These are phyloP conservation scores for Loriculus beryllinus DNA, from an alignment of 2,797 vertebrate genomes.

Conservation along the genomic window DNA sequence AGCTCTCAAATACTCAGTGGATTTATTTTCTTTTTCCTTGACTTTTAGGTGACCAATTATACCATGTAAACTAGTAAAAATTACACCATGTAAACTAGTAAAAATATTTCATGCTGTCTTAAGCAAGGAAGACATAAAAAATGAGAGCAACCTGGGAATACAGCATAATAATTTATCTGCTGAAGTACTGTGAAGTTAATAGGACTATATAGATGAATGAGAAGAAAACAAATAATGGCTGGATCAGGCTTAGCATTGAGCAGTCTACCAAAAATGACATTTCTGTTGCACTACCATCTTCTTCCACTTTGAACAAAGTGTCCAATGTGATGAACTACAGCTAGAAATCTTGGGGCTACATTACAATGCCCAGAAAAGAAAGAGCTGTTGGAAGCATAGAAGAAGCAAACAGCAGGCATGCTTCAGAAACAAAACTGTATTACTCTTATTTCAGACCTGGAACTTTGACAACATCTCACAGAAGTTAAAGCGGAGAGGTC, in stretches of 20 bases:
- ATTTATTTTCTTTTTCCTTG: neutral
- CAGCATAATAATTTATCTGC: neutral
- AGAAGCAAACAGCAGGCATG: neutral
- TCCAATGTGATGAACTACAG: neutral
- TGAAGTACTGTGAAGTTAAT: neutral
- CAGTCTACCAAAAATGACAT: neutral
- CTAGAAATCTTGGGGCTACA: neutral
- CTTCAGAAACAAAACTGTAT: neutral
- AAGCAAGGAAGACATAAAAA: neutral
- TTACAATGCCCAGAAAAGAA: neutral
- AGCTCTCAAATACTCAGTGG: neutral
- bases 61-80: neutral
- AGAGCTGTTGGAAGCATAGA: neutral
- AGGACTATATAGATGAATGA: neutral
- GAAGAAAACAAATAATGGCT: neutral
- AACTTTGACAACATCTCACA: neutral
- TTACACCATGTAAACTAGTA: neutral
- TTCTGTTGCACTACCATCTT: neutral
- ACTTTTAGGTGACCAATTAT: neutral
- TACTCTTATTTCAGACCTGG: neutral
- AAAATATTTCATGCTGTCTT: neutral
- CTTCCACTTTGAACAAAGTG: neutral
- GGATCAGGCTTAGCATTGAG: neutral
- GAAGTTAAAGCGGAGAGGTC: neutral
- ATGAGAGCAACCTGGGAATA: neutral